phyloP scores from a whole-genome alignment of 2,113 vertebrate genomes.

The Cepphus grylle region DNA sequence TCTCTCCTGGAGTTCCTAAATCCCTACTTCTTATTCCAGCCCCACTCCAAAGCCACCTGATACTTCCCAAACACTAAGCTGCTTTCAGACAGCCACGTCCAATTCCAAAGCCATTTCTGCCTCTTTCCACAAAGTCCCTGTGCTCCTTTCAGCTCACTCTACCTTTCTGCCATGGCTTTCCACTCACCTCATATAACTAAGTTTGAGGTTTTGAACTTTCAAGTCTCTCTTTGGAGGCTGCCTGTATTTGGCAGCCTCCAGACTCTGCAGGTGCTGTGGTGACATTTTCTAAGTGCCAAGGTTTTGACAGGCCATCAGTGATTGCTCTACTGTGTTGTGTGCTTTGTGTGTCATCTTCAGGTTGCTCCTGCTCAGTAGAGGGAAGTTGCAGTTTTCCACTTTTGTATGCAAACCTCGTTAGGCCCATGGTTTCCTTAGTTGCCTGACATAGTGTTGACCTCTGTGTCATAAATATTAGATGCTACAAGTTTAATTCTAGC shows the following conservation, averaged over 20 bases:
- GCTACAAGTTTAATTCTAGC: background rate
- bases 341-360: background rate
- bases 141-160: background rate
- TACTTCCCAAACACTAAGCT: background rate
- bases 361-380: background rate
- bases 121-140: background rate
- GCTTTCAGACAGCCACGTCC: background rate
- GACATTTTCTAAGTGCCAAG: background rate
- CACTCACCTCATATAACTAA: background rate
- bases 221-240: background rate
- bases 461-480: background rate
- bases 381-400: background rate
- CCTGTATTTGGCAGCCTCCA: background rate
- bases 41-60: background rate
- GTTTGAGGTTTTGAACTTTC: background rate
- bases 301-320: background rate
- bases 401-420: background rate
- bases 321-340: background rate
- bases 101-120: background rate
- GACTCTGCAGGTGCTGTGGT: background rate
- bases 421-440: background rate
- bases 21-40: background rate
- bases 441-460: background rate
- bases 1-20: background rate
- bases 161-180: background rate